Evolutionary conservation across 2,797 vertebrate genomes (phyloP).

Genomic region (Discoglossus pictus): DNA sequence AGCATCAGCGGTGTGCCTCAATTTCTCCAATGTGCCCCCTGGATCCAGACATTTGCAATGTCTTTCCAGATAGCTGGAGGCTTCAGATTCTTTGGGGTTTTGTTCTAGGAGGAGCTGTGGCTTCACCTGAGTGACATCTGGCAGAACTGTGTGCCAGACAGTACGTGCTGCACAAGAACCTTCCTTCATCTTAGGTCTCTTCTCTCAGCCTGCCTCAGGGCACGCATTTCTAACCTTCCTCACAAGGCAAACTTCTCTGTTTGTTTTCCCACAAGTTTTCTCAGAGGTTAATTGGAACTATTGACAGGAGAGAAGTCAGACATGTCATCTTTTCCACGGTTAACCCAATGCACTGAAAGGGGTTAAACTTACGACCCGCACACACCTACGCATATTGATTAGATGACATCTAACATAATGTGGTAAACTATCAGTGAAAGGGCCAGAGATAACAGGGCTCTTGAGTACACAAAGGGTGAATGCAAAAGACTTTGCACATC

Average conservation of each 20-base stretch:
- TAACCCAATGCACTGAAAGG: constrained; percentile 24
- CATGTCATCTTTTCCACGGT: constrained; percentile 47
- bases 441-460: no score
- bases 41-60: constrained; percentile 62
- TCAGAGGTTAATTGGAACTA: constrained; percentile 33
- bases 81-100: constrained; percentile 52
- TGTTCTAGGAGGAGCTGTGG: constrained; percentile 40
- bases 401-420: no score
- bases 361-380: not conserved
- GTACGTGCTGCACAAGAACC: constrained; percentile 36
- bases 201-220: constrained; percentile 35
- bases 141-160: constrained; percentile 42
- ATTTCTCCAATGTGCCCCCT: constrained; percentile 70
- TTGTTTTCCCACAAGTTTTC: constrained; percentile 37
- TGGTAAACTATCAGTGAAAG: no score
- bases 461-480: no score
- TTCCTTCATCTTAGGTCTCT: constrained; percentile 8
- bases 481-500: no score
- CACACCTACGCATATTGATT: no score
- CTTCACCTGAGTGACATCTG: constrained; percentile 59
- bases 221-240: constrained; percentile 37
- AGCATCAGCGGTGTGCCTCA: constrained; percentile 22
- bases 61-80: constrained; percentile 45
- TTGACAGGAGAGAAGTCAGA: constrained; percentile 4
- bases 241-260: constrained; percentile 30